phyloP scores from a whole-genome alignment of 1,140 invertebrate genomes.

The Drosophila paulistorum region DNA sequence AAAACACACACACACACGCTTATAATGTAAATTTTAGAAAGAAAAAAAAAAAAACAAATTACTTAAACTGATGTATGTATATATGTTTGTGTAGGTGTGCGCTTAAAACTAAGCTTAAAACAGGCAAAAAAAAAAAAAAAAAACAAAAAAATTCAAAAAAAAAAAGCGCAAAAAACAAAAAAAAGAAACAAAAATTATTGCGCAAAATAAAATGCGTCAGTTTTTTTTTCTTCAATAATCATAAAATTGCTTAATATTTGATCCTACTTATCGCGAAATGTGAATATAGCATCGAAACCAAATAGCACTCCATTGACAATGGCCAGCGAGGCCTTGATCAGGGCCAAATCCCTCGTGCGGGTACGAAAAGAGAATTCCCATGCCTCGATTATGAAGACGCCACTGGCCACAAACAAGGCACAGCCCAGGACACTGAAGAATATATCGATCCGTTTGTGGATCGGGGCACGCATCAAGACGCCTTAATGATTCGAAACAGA shows the following conservation, averaged over 20 bases:
- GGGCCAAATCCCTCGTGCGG: conserved; percentile 84
- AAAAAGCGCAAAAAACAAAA: too few species aligned
- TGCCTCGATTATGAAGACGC: conserved; percentile 87
- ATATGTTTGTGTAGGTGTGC: neutral
- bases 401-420: conserved; percentile 88
- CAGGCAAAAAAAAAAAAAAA: neutral
- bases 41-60: neutral
- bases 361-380: conserved; percentile 78
- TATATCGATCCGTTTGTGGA: conserved; percentile 88
- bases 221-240: neutral
- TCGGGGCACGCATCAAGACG: conserved; percentile 86
- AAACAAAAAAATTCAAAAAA: too few species aligned
- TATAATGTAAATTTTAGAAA: conserved; percentile 33
- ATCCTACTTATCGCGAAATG: conserved; percentile 85
- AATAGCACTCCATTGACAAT: conserved; percentile 89
- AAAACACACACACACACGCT: neutral
- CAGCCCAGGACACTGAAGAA: conserved; percentile 90
- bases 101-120: neutral
- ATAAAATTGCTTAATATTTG: neutral
- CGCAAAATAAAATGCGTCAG: conserved; percentile 6
- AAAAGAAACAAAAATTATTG: neutral
- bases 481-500: conserved; percentile 68
- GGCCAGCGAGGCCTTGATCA: conserved; percentile 89
- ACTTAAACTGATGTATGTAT: conserved; percentile 5
- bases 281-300: conserved; percentile 89